These are phyloP conservation scores for Octomys mimax DNA, from an alignment of 2,797 vertebrate species.

Conservation along the genomic window DNA sequence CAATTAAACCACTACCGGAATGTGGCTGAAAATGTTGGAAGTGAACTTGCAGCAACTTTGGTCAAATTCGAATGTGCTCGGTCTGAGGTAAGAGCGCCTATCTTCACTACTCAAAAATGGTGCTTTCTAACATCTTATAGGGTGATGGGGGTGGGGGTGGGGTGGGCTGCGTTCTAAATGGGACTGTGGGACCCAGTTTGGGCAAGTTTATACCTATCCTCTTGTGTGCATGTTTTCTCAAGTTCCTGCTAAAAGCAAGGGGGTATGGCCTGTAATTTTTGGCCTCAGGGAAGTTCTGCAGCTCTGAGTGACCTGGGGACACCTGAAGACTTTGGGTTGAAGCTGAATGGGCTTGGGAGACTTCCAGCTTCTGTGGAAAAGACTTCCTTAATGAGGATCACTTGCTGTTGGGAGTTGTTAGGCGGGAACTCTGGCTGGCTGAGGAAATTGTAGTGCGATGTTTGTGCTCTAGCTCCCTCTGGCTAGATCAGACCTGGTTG, in stretches of 20 bases:
- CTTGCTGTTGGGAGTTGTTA: not conserved
- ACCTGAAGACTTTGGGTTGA: not conserved
- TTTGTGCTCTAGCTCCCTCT: not conserved
- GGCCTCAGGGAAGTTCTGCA: not conserved
- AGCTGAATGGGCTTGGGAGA: not conserved
- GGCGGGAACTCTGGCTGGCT: not conserved
- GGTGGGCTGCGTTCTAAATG: not conserved
- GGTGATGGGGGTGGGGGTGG: not conserved
- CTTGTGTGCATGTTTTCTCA: not conserved
- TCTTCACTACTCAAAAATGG: not conserved
- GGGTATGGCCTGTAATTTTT: not conserved
- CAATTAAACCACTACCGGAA: conserved; percentile 89
- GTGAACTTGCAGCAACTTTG: conserved; percentile 90
- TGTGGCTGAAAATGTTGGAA: conserved; percentile 89
- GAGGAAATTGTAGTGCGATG: not conserved
- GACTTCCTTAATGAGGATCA: not conserved
- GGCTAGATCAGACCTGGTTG: not conserved
- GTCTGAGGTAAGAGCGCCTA: conserved; percentile 87
- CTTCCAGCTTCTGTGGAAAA: not conserved
- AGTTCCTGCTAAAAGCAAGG: not conserved
- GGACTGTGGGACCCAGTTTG: not conserved
- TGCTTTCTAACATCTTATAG: not conserved
- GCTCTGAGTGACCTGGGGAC: not conserved
- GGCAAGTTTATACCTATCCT: not conserved
- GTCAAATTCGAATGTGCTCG: conserved; percentile 90